A percentile compares a stretch with the other conserved stretches of the same genome.
Conservation (phyloP, 2,113 vertebrate species). For the sheep (Ovis aries) region ARS-UI_Ramb_v3.0 NC_056057.1:6742501-6743000, state of each 20-base stretch:
- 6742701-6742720: background rate
- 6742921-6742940: background rate
- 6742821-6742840: background rate
- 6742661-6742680: background rate
- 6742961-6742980: background rate
- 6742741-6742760: background rate
- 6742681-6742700: background rate
- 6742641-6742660: background rate
- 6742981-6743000: background rate
- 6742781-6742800: background rate
- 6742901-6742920: background rate
- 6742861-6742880: background rate
- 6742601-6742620: background rate
- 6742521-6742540: background rate
- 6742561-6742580: background rate
- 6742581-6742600: background rate
- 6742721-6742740: background rate
- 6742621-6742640: background rate
- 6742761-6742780: background rate
- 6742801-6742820: background rate
- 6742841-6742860: background rate
- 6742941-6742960: background rate
- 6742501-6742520: background rate
- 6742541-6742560: rapidly evolving
- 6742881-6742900: background rate